Percentiles rank a stretch among this genome's conserved stretches.
Evolutionary conservation across 2,888 invertebrate genomes (phyloP).

Genomic region (Pemphredon lugubris): DNA sequence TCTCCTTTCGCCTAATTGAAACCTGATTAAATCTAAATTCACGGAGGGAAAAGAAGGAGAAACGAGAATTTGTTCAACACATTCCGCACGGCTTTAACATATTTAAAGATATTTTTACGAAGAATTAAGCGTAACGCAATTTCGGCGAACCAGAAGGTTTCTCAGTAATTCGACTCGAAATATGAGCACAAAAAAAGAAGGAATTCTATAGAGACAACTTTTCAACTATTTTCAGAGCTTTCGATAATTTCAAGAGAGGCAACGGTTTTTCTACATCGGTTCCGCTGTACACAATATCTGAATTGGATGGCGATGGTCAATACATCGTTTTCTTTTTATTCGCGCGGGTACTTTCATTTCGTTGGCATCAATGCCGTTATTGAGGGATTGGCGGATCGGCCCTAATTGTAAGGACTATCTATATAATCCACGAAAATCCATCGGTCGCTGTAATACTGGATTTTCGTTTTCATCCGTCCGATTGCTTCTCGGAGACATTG

Average conservation of each 20-base stretch:
- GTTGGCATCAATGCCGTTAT: slow-evolving; percentile 33
- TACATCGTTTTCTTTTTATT: slow-evolving; percentile 22
- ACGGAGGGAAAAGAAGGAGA: too few relatives aligned
- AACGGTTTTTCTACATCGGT: slow-evolving; percentile 16
- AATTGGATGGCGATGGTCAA: slow-evolving; percentile 8
- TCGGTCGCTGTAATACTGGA: not conserved
- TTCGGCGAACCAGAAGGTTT: too few relatives aligned
- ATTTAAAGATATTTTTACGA: too few relatives aligned
- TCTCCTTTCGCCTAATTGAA: too few relatives aligned
- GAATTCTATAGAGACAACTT: not conserved
- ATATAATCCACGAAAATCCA: slow-evolving; percentile 13
- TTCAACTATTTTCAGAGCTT: not conserved
- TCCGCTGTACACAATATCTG: slow-evolving; percentile 10
- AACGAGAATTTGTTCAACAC: too few relatives aligned
- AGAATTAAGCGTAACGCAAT: too few relatives aligned
- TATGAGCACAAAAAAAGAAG: too few relatives aligned
- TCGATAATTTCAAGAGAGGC: not conserved
- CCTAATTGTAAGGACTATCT: not conserved
- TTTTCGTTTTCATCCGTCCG: too few relatives aligned
- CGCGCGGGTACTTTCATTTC: slow-evolving; percentile 31
- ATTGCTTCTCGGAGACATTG: too few relatives aligned
- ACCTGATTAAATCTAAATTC: too few relatives aligned
- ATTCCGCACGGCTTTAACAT: too few relatives aligned
- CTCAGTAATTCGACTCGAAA: too few relatives aligned
- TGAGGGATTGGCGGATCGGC: slow-evolving; percentile 17